phyloP scores from a whole-genome alignment of 2,888 invertebrate species.

The Agrochola circellaris region DNA sequence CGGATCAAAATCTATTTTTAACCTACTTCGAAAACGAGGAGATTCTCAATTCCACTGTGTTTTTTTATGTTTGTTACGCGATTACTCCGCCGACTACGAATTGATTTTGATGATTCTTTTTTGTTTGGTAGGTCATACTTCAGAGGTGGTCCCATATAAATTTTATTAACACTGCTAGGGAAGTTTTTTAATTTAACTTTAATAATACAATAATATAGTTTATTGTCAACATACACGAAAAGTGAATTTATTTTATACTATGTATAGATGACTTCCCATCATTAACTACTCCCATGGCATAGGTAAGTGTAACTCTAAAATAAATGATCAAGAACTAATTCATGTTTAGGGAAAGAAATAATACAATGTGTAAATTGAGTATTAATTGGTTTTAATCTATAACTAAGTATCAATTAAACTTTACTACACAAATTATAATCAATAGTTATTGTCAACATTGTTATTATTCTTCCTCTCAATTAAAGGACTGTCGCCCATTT shows the following conservation, averaged over 20 bases:
- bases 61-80: too few species aligned
- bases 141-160: too few species aligned
- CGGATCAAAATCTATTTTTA: too few species aligned
- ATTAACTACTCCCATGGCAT: background rate
- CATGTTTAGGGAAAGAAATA: slow-evolving; percentile 3
- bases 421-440: slow-evolving; percentile 23
- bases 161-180: too few species aligned
- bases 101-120: too few species aligned
- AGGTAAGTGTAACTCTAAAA: background rate
- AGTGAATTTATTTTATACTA: background rate
- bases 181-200: too few species aligned
- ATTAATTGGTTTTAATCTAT: slow-evolving; percentile 25
- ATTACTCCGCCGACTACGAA: too few species aligned
- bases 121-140: too few species aligned
- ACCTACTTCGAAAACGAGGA: too few species aligned
- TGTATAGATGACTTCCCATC: background rate
- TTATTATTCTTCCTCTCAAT: slow-evolving; percentile 69
- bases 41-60: too few species aligned
- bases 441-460: slow-evolving; percentile 43
- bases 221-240: background rate
- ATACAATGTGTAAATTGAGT: background rate
- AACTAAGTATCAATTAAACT: slow-evolving; percentile 17
- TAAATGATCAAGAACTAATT: background rate
- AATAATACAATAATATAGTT: too few species aligned
- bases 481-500: slow-evolving; percentile 66